Evolutionary conservation across 1,140 invertebrate species (phyloP).

Genomic region (Apocrypta bakeri): DNA sequence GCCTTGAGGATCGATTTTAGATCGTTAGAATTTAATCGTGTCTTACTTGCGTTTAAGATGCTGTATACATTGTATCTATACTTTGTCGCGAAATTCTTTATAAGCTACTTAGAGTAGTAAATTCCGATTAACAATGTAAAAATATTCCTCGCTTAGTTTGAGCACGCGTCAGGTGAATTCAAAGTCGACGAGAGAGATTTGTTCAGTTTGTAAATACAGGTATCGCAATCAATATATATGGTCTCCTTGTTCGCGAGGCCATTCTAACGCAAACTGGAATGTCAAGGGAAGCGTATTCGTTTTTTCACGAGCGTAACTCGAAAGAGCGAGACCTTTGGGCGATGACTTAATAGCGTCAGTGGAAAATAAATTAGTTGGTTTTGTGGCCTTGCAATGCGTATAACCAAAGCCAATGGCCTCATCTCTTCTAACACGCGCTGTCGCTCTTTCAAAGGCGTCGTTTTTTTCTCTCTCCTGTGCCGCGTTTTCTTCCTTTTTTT

Average conservation of each 20-base stretch:
- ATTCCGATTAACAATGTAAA: too few relatives aligned
- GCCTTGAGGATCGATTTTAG: constrained; percentile 1
- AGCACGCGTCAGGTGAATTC: background rate
- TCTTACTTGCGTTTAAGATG: background rate
- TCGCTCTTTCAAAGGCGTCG: too few relatives aligned
- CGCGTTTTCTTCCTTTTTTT: background rate
- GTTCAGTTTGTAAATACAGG: too few relatives aligned
- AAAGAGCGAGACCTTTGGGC: constrained; percentile 11
- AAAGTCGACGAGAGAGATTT: too few relatives aligned
- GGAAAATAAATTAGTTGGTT: constrained; percentile 42
- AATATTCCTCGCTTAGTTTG: too few relatives aligned
- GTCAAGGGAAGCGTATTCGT: constrained; percentile 38
- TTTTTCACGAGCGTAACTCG: constrained; percentile 3
- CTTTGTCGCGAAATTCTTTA: background rate
- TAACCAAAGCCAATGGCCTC: constrained; percentile 33
- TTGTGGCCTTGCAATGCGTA: constrained; percentile 33
- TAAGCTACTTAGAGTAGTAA: background rate
- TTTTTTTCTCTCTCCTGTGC: background rate
- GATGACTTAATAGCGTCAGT: constrained; percentile 53
- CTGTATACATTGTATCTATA: background rate
- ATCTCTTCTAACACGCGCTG: constrained; percentile 11
- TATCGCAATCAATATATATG: background rate
- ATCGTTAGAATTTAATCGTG: constrained; percentile 3
- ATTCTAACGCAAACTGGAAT: constrained; percentile 22
- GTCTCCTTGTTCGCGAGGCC: background rate